A percentile compares a stretch with the other conserved stretches of the same genome.
phyloP scores from a whole-genome alignment of 2,797 vertebrate species.

The Falco berigora region DNA sequence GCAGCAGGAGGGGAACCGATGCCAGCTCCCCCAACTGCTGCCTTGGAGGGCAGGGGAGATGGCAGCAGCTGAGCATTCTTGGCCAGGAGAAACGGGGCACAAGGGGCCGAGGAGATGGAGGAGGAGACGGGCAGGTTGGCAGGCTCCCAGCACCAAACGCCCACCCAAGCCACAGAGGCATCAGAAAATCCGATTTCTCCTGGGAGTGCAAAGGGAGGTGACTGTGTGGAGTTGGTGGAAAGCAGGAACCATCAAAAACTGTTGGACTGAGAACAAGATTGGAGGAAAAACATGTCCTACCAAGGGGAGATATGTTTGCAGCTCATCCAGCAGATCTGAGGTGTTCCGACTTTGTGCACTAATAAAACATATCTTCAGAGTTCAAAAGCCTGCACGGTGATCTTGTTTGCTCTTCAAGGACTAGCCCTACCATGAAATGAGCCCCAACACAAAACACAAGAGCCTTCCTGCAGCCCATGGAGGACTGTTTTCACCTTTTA shows the following conservation, averaged over 20 bases:
- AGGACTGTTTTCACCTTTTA: neutral
- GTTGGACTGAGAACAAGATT: neutral
- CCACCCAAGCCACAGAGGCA: neutral
- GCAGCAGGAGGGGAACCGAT: neutral
- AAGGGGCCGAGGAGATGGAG: neutral
- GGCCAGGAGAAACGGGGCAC: neutral
- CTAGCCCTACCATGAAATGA: neutral
- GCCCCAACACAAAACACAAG: neutral
- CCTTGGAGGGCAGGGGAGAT: neutral
- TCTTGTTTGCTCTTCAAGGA: neutral
- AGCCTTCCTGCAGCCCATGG: neutral
- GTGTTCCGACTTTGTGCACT: neutral
- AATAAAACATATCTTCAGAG: neutral
- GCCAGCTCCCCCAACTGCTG: fast-evolving
- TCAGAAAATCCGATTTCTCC: neutral
- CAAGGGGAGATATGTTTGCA: neutral
- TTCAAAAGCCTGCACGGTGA: neutral
- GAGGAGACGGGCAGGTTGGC: neutral
- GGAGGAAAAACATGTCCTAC: neutral
- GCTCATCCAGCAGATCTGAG: neutral
- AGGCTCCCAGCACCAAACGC: neutral
- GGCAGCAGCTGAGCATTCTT: neutral
- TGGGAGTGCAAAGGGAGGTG: neutral
- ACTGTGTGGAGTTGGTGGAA: neutral
- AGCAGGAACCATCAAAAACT: neutral